Evolutionary conservation across 1,140 invertebrate genomes (phyloP).

Genomic region (Drosophila novamexicana): DNA sequence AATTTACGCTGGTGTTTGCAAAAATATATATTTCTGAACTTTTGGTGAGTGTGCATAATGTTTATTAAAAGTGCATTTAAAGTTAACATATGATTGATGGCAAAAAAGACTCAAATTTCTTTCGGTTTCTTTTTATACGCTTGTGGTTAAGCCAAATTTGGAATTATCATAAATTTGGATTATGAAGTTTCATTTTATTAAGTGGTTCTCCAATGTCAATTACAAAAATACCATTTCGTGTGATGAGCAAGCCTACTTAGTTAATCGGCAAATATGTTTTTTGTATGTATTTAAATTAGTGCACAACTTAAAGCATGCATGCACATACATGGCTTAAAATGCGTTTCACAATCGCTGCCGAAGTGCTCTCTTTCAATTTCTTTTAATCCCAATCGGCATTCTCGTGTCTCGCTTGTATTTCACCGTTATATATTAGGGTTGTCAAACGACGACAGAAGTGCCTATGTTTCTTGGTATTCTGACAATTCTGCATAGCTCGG

Average conservation of each 20-base stretch:
- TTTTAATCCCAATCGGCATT: slow-evolving; percentile 10
- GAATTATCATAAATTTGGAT: no score
- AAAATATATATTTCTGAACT: neutral
- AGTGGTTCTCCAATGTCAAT: no score
- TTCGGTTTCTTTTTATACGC: neutral
- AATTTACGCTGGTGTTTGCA: neutral
- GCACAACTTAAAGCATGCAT: neutral
- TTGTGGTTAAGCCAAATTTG: neutral
- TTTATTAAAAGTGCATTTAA: neutral
- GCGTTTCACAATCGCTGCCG: neutral
- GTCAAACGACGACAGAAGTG: neutral
- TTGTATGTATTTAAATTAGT: neutral
- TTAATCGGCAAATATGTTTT: no score
- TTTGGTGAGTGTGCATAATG: neutral
- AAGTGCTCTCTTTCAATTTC: neutral
- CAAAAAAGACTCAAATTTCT: no score
- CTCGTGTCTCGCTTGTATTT: slow-evolving; percentile 2
- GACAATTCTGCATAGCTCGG: neutral
- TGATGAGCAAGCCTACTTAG: no score
- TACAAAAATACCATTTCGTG: no score
- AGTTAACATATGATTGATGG: neutral
- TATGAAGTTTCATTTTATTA: no score
- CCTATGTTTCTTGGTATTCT: no score
- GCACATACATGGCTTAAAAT: neutral
- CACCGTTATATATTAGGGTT: slow-evolving; percentile 47